phyloP scores from a whole-genome alignment of 1,140 invertebrate genomes.

The Mamestra configurata region DNA sequence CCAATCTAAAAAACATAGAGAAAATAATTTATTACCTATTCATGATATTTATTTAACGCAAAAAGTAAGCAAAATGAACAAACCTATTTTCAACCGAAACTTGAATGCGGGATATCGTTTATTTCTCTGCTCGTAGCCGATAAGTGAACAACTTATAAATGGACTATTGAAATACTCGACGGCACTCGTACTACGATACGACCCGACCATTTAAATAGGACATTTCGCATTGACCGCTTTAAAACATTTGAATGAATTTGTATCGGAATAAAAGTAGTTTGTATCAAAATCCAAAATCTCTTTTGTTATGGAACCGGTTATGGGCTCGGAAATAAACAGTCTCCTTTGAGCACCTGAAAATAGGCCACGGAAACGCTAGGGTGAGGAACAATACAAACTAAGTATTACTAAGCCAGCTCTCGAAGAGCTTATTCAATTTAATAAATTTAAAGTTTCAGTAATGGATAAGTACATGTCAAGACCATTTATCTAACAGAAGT shows the following conservation, averaged over 20 bases:
- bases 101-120: not conserved
- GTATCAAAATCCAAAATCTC: not conserved
- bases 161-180: conserved; percentile 12
- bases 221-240: conserved; percentile 9
- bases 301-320: not conserved
- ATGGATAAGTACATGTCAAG: conserved; percentile 37
- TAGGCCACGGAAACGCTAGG: conserved; percentile 12
- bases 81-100: not conserved
- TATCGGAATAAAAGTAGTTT: not conserved
- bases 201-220: not conserved
- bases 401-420: conserved; percentile 1
- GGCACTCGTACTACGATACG: not conserved
- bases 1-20: no score
- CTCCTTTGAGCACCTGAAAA: not conserved
- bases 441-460: conserved; percentile 34
- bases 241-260: conserved; percentile 5
- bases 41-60: not conserved
- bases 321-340: not conserved
- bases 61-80: not conserved
- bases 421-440: conserved; percentile 22
- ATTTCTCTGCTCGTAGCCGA: conserved; percentile 1
- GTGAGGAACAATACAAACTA: conserved; percentile 8
- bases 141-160: conserved; percentile 30
- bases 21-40: no score
- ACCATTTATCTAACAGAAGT: conserved; percentile 44